Percentiles rank a stretch among this genome's conserved stretches.
These are phyloP conservation scores for Ateles fusciceps DNA, from an alignment of 2,797 vertebrate species.

Conservation along the genomic window DNA sequence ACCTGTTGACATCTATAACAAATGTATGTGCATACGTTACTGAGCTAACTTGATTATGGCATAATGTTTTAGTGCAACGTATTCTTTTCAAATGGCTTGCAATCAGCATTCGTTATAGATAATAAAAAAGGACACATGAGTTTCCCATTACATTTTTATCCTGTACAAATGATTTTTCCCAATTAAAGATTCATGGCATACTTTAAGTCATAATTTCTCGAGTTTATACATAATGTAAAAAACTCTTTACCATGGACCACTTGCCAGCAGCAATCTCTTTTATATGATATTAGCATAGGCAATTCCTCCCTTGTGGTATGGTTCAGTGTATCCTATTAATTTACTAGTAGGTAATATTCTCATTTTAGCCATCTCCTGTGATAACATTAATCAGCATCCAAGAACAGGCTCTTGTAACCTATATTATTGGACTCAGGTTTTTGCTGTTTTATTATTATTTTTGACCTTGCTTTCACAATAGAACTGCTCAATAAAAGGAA, in stretches of 20 bases:
- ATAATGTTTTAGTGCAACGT: neutral
- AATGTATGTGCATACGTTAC: neutral
- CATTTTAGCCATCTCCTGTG: conserved; percentile 78
- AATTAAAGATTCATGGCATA: conserved; percentile 78
- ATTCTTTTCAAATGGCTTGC: conserved; percentile 47
- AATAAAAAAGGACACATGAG: conserved; percentile 64
- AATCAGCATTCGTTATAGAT: conserved; percentile 55
- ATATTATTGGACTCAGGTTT: conserved; percentile 61
- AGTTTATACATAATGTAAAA: conserved; percentile 76
- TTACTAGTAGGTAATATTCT: conserved; percentile 79
- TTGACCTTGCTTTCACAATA: conserved; percentile 41
- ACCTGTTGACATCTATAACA: neutral
- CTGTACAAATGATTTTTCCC: conserved; percentile 65
- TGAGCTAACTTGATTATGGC: neutral
- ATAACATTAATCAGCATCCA: conserved; percentile 83
- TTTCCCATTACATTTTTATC: conserved; percentile 76
- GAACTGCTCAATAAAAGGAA: neutral
- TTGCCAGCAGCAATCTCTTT: conserved; percentile 81
- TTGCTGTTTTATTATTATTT: conserved; percentile 1
- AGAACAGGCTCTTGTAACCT: conserved; percentile 71
- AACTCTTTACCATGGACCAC: conserved; percentile 77
- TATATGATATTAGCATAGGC: conserved; percentile 80
- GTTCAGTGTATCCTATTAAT: conserved; percentile 83
- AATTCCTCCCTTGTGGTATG: conserved; percentile 81
- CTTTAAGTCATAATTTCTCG: conserved; percentile 68